phyloP scores from a whole-genome alignment of 1,140 invertebrate genomes.

The Danaus melanippus region DNA sequence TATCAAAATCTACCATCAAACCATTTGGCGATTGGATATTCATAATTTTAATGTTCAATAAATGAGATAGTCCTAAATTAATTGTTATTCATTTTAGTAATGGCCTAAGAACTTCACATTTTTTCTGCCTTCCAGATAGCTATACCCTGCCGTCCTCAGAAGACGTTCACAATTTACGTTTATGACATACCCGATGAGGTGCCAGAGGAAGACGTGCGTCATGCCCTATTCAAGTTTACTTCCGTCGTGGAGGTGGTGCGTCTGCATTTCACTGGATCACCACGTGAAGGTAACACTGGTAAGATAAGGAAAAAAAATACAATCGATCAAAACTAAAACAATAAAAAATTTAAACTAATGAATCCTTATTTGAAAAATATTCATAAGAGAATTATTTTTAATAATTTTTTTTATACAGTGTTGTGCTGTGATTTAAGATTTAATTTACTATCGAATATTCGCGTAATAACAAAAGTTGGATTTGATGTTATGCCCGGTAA shows the following conservation, averaged over 20 bases:
- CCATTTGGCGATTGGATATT: too few relatives aligned
- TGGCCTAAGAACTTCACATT: background rate
- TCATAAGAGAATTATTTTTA: too few relatives aligned
- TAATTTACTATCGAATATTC: too few relatives aligned
- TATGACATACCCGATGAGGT: constrained; percentile 86
- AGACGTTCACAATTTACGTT: constrained; percentile 85
- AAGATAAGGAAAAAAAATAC: background rate
- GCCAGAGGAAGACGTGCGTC: constrained; percentile 86
- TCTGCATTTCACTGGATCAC: constrained; percentile 61
- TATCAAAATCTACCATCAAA: background rate
- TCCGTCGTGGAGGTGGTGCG: constrained; percentile 84
- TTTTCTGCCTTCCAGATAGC: constrained; percentile 75
- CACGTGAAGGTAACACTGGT: constrained; percentile 53
- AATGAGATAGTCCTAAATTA: too few relatives aligned
- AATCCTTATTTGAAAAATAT: too few relatives aligned
- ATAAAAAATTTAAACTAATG: too few relatives aligned
- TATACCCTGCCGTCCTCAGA: constrained; percentile 86
- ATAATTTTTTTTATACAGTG: too few relatives aligned
- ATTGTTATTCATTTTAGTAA: background rate
- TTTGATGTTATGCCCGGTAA: too few relatives aligned
- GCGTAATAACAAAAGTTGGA: too few relatives aligned
- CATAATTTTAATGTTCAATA: too few relatives aligned
- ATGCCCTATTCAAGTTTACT: constrained; percentile 84
- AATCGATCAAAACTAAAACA: too few relatives aligned
- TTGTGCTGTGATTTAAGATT: too few relatives aligned